These are phyloP conservation scores for Oasisia sp. DNA, from an alignment of 2,888 invertebrate genomes.

Conservation along the genomic window DNA sequence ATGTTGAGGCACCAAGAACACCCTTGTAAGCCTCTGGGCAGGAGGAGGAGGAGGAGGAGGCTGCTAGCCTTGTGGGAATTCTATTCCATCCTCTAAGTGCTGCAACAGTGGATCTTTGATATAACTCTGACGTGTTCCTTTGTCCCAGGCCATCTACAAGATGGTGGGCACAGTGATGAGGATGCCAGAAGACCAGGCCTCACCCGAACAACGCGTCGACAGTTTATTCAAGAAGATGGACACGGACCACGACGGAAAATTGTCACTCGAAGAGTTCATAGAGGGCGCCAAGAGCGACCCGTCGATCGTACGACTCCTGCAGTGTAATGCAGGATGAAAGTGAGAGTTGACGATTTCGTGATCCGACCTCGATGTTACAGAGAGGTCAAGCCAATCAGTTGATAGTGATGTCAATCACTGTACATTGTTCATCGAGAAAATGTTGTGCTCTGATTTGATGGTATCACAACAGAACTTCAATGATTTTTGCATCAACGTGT, in stretches of 20 bases:
- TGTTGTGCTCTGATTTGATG: not conserved
- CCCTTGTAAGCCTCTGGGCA: too few relatives aligned
- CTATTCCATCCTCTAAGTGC: too few relatives aligned
- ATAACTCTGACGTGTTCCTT: not conserved
- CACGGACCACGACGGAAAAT: conserved; percentile 94
- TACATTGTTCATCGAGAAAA: not conserved
- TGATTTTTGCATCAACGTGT: not conserved
- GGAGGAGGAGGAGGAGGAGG: too few relatives aligned
- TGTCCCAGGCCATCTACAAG: conserved; percentile 93
- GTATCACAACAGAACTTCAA: not conserved
- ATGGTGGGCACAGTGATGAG: conserved; percentile 99
- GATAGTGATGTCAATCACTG: not conserved
- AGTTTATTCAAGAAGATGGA: conserved; percentile 99
- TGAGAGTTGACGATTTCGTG: not conserved
- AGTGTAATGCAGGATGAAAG: conserved; percentile 71
- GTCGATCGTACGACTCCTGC: conserved; percentile 95
- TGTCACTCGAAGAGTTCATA: conserved; percentile 96
- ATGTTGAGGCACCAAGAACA: too few relatives aligned
- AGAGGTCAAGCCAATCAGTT: not conserved
- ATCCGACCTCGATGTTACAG: not conserved
- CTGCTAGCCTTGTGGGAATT: too few relatives aligned
- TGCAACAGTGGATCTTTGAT: not conserved
- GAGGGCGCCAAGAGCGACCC: conserved; percentile 99
- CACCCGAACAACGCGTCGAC: conserved; percentile 97
- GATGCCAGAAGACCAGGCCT: conserved; percentile 99